Conservation (phyloP, 2,888 invertebrate species). For the Epinotia nisella region DNA sequence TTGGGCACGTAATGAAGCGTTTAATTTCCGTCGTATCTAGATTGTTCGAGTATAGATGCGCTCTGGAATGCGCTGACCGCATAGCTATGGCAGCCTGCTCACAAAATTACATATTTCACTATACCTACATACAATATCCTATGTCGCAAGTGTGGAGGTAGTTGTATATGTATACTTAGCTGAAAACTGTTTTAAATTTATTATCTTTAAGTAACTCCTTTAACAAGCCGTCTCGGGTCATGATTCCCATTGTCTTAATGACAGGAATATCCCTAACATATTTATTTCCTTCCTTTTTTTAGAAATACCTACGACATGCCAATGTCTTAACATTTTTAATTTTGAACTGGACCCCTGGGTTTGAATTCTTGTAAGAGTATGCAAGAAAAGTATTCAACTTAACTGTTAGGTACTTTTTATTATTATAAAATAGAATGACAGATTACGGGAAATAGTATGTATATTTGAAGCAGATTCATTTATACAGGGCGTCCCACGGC, state of each 20-base stretch:
- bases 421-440: no score
- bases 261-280: no score
- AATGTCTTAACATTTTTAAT: no score
- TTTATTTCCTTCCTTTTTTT: no score
- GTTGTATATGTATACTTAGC: background rate
- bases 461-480: no score
- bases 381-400: no score
- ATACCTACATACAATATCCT: constrained; percentile 6
- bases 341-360: no score
- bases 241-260: no score
- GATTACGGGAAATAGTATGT: no score
- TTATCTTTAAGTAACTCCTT: background rate
- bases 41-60: constrained; percentile 42
- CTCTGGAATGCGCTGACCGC: constrained; percentile 55
- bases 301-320: no score
- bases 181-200: background rate
- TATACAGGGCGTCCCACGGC: no score
- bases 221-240: background rate
- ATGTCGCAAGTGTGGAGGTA: background rate
- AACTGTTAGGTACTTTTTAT: no score
- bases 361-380: background rate
- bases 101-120: constrained; percentile 41
- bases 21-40: constrained; percentile 57
- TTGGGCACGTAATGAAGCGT: constrained; percentile 57
- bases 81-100: constrained; percentile 52